Evolutionary conservation across 1,140 invertebrate species (phyloP).

Genomic region (Leptinotarsa texana): DNA sequence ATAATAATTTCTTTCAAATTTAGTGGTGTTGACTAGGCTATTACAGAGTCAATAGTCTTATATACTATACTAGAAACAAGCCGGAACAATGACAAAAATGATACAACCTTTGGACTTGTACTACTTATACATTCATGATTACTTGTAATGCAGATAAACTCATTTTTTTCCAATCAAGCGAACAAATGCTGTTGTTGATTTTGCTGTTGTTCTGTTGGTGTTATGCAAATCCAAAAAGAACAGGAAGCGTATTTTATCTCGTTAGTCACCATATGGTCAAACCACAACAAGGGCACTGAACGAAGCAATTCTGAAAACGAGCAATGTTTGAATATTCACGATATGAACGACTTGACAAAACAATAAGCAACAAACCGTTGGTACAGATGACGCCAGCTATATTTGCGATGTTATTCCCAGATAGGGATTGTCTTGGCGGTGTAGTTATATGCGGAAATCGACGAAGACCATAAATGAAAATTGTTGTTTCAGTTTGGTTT

Average conservation of each 20-base stretch:
- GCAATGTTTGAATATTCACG: slow-evolving; percentile 8
- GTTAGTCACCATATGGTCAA: slow-evolving; percentile 8
- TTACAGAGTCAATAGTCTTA: background rate
- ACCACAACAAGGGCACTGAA: background rate
- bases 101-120: background rate
- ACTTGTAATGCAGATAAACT: slow-evolving; percentile 3
- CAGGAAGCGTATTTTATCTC: slow-evolving; percentile 3
- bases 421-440: background rate
- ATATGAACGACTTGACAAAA: slow-evolving; percentile 8
- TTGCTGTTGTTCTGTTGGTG: slow-evolving; percentile 5
- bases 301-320: background rate
- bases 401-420: background rate
- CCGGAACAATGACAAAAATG: background rate
- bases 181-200: slow-evolving; percentile 2
- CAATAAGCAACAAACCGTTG: background rate
- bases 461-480: background rate
- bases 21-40: background rate
- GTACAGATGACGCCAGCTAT: slow-evolving; percentile 7
- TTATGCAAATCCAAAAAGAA: slow-evolving; percentile 3
- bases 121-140: slow-evolving; percentile 1
- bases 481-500: background rate
- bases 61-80: background rate
- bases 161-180: slow-evolving; percentile 1
- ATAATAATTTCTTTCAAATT: no score
- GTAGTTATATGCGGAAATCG: background rate